These are phyloP conservation scores for Lucilia cuprina DNA, from an alignment of 1,140 invertebrate species.

Conservation along the genomic window DNA sequence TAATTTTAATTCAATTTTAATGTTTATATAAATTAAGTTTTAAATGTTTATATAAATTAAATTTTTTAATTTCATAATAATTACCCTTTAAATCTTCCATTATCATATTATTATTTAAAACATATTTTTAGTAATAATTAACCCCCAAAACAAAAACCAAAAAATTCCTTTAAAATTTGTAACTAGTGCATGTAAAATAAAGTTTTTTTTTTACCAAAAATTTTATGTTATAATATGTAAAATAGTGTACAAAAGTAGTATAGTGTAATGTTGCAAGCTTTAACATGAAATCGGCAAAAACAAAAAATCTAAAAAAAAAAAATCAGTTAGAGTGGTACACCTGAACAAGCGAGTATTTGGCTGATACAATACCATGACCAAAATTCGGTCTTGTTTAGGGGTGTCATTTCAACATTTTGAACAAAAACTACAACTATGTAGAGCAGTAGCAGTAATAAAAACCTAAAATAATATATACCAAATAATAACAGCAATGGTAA, in stretches of 20 bases:
- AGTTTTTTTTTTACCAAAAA: neutral
- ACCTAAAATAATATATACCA: neutral
- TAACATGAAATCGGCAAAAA: neutral
- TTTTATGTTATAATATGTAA: neutral
- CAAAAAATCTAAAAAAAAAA: neutral
- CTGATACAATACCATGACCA: constrained; percentile 26
- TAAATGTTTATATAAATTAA: too few relatives aligned
- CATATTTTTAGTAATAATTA: too few relatives aligned
- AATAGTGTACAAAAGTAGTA: neutral
- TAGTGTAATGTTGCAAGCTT: neutral
- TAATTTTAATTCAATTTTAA: too few relatives aligned
- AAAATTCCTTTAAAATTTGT: too few relatives aligned
- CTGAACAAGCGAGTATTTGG: constrained; percentile 34
- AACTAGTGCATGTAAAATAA: too few relatives aligned
- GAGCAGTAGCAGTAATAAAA: neutral
- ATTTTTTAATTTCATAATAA: too few relatives aligned
- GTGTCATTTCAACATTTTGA: constrained; percentile 11
- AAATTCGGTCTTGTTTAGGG: constrained; percentile 35
- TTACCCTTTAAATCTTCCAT: too few relatives aligned
- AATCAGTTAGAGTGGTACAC: constrained; percentile 20
- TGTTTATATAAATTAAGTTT: too few relatives aligned
- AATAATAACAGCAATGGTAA: neutral
- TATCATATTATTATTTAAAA: too few relatives aligned
- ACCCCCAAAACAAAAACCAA: too few relatives aligned
- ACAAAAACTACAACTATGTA: neutral